Evolutionary conservation across 2,888 invertebrate genomes (phyloP), one percentile per base, ranked within the genome.

Genomic region (Pammene aurita): DNA sequence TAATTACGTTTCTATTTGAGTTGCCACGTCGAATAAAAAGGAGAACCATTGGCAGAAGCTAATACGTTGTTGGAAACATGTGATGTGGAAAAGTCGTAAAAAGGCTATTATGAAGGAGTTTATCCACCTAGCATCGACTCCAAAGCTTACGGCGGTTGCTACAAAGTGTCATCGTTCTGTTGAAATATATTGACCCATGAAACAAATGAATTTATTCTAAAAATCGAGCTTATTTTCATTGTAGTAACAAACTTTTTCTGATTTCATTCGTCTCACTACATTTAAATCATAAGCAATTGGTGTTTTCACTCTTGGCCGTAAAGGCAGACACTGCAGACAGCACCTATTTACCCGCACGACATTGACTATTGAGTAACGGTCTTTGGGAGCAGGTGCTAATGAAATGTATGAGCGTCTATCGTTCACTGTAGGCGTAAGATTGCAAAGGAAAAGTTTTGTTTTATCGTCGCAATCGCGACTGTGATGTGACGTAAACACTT

Each of bases 301-400:
- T 56, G 41, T 64, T 50, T 54, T 54, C 54, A 35, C 34, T 54
- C 34, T 68, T 68, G 68, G 68, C 68, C 64, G 64, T 46, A 26
- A 18, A 50, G 46, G 42, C 68, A 52, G 63, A 63, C 48, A 34
- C 44, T 52, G 42, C 68, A 52, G 63, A 63, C 48, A 34, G 52
- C 58, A 52, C 44, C 62, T 42, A 44, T 57, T 52, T 61, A 61
- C 61, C 13, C 38, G 42, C 52, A 57, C 52, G 68, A 58, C 68
- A 68, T 58, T 68, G 63, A 68, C 68, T 58, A 62, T 58, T 54
- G 57, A 57, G 63, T 54, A 42, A 52, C 58, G 42, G 52, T 54
- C 54, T 64, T 58, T n/a, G 18, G 44, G 6, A 44, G 44, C 52
- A 64, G 52, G 58, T 58, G 66, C 35, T 56, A 38, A 42, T 42